Percentiles rank a stretch among this genome's conserved stretches.
Evolutionary conservation across 2,888 invertebrate species (phyloP).

Genomic region (Xylota sylvarum): DNA sequence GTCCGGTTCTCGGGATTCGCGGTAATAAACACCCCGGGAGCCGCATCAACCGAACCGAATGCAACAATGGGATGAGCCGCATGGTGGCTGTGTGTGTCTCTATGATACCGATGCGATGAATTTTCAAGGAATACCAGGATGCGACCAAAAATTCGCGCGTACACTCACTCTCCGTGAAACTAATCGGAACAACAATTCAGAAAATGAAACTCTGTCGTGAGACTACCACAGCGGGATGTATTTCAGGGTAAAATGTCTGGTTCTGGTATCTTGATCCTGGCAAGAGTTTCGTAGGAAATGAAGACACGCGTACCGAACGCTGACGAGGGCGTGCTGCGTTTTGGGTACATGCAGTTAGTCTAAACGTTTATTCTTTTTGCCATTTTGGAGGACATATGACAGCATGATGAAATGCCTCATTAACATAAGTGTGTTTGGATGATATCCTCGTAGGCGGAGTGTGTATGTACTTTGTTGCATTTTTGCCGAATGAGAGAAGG

Average conservation of each 20-base stretch:
- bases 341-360: conserved; percentile 55
- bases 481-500: background rate
- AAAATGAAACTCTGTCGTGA: conserved; percentile 52
- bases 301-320: conserved; percentile 68
- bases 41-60: conserved; percentile 70
- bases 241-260: conserved; percentile 25
- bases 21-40: conserved; percentile 72
- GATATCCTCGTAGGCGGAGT: conserved; percentile 52
- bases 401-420: conserved; percentile 75
- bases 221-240: conserved; percentile 62
- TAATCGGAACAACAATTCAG: conserved; percentile 43
- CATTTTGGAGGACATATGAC: conserved; percentile 71
- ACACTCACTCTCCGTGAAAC: conserved; percentile 46
- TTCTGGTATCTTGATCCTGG: conserved; percentile 45
- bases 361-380: conserved; percentile 34
- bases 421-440: conserved; percentile 75
- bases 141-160: conserved; percentile 58
- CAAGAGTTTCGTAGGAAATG: conserved; percentile 60
- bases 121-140: conserved; percentile 63
- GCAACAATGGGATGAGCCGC: conserved; percentile 48
- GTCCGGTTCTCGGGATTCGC: conserved; percentile 64
- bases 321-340: conserved; percentile 68
- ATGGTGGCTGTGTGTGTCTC: background rate
- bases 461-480: conserved; percentile 32
- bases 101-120: conserved; percentile 16